Percentiles rank a stretch among this genome's conserved stretches.
These are phyloP conservation scores for Cydia pomonella DNA, from an alignment of 1,140 invertebrate genomes.

Conservation along the genomic window DNA sequence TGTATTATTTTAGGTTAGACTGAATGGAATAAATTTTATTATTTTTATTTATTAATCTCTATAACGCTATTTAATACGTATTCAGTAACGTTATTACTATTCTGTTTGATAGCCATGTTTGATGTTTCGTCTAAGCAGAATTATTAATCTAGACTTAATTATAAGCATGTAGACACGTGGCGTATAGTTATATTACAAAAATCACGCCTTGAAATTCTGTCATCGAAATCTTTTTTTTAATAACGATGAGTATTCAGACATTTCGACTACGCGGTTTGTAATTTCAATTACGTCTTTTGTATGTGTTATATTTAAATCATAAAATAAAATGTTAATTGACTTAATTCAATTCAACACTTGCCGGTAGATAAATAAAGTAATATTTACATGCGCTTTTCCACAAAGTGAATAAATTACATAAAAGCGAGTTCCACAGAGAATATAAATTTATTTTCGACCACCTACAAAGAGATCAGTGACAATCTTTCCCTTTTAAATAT, in stretches of 20 bases:
- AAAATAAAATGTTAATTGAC: too few relatives aligned
- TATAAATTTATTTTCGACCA: conserved; percentile 2
- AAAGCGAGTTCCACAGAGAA: neutral
- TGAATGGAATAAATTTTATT: too few relatives aligned
- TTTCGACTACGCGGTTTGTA: neutral
- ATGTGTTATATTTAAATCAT: too few relatives aligned
- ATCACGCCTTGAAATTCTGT: neutral
- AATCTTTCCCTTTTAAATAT: conserved; percentile 28
- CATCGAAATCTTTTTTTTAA: neutral
- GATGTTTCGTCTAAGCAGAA: neutral
- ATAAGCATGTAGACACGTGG: neutral
- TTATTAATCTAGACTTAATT: neutral
- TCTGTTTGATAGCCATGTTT: neutral
- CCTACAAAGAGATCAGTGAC: conserved; percentile 28
- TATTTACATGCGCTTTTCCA: neutral
- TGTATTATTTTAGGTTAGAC: too few relatives aligned
- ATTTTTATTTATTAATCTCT: too few relatives aligned
- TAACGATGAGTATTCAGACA: too few relatives aligned
- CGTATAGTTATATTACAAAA: neutral
- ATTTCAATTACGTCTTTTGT: neutral
- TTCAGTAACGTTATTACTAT: neutral
- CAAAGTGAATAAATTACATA: neutral
- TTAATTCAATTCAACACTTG: too few relatives aligned
- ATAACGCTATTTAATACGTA: neutral
- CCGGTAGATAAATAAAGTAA: too few relatives aligned